Percentiles rank a stretch among this genome's conserved stretches.
These are phyloP conservation scores for Pocillopora damicornis DNA, from an alignment of 64 coral and sea anemone species.

Conservation along the genomic window DNA sequence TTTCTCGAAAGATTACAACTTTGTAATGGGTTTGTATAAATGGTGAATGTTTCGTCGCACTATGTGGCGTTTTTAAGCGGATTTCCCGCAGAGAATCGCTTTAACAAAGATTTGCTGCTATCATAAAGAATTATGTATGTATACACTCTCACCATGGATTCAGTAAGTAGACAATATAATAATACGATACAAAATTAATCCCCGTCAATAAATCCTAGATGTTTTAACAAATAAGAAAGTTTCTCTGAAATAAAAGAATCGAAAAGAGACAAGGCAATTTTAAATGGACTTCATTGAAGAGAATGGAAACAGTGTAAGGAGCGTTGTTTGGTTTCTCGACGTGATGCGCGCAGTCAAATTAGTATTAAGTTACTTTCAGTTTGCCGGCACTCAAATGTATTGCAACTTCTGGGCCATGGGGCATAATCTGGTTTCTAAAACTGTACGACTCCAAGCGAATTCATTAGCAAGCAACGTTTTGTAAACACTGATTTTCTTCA, in stretches of 20 bases:
- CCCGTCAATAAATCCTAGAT: neutral
- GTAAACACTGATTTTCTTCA: neutral
- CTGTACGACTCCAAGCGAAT: neutral
- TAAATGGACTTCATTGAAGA: neutral
- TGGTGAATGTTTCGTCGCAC: neutral
- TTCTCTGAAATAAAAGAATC: neutral
- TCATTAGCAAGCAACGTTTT: conserved; percentile 3
- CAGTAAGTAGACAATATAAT: neutral
- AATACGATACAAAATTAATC: neutral
- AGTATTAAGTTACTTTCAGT: neutral
- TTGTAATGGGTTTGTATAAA: conserved; percentile 46
- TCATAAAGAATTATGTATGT: conserved; percentile 4
- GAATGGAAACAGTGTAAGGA: neutral
- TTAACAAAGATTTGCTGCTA: conserved; percentile 14
- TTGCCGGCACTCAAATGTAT: neutral
- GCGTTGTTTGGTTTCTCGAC: neutral
- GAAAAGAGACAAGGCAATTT: neutral
- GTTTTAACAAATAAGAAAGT: conserved; percentile 5
- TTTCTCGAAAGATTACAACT: conserved; percentile 10
- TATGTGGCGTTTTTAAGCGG: conserved; percentile 20
- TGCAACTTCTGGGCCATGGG: neutral
- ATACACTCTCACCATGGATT: neutral
- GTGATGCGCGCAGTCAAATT: neutral
- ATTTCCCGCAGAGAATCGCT: conserved; percentile 10
- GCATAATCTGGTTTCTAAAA: neutral